Conservation (phyloP, 2,797 vertebrate species). For the Scyliorhinus canicula region DNA sequence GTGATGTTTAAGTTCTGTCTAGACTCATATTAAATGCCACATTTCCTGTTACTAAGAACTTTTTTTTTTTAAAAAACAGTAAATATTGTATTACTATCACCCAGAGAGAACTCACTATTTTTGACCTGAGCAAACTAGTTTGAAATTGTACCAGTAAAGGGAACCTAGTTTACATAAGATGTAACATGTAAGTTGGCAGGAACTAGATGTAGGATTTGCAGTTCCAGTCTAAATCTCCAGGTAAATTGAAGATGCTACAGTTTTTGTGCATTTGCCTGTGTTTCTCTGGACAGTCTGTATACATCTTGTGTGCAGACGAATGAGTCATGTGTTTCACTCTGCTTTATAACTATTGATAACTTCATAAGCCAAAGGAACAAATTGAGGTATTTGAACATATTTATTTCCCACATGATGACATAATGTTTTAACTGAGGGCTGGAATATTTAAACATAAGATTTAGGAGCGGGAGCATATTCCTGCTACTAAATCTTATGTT, state of each 20-base stretch:
- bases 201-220: background rate
- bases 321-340: background rate
- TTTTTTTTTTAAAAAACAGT: too few species aligned
- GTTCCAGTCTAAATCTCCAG: background rate
- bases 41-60: background rate
- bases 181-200: background rate
- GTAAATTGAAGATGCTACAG: background rate
- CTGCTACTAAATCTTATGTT: background rate
- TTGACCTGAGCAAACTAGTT: background rate
- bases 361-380: background rate
- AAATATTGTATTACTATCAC: background rate
- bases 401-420: background rate
- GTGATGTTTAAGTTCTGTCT: background rate
- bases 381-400: background rate
- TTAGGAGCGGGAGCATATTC: too few species aligned
- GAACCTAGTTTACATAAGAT: background rate
- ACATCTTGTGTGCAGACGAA: background rate
- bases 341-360: background rate
- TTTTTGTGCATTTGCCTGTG: background rate
- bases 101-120: too few species aligned
- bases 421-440: background rate
- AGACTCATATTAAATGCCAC: background rate
- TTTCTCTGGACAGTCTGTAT: background rate
- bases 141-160: background rate
- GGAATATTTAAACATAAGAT: background rate